These are phyloP conservation scores for Drosophila pseudotakahashii DNA, from an alignment of 2,888 invertebrate species.

Conservation along the genomic window DNA sequence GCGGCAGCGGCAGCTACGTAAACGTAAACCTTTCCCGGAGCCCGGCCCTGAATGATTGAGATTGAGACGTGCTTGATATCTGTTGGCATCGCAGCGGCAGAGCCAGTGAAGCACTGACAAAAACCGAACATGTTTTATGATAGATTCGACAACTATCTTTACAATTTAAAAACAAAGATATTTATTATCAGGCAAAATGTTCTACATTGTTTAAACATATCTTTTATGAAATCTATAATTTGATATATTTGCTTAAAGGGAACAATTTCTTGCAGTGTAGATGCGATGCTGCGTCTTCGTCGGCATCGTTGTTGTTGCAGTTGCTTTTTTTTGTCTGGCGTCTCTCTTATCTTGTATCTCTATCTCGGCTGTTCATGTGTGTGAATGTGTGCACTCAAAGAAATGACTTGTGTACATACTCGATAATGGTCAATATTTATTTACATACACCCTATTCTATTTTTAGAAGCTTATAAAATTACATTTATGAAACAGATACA, in stretches of 20 bases:
- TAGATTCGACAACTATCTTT: no score
- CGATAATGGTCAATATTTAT: no score
- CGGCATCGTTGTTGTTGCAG: constrained; percentile 26
- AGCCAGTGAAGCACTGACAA: constrained; percentile 15
- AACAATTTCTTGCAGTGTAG: constrained; percentile 5
- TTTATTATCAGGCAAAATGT: no score
- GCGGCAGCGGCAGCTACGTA: constrained; percentile 42
- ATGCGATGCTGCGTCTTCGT: constrained; percentile 45
- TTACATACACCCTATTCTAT: no score
- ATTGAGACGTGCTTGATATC: constrained; percentile 73
- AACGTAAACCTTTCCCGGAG: constrained; percentile 56
- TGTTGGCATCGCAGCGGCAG: constrained; percentile 56
- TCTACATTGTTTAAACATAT: no score
- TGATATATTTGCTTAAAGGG: not conserved
- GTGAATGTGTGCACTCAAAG: constrained; percentile 14
- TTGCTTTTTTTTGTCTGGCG: constrained; percentile 51
- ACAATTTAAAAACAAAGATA: no score
- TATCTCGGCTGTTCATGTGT: constrained; percentile 19
- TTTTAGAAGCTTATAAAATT: no score
- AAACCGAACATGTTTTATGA: not conserved
- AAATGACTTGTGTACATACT: not conserved
- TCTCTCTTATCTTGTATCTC: constrained; percentile 47
- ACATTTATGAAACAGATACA: no score
- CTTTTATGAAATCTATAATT: no score
- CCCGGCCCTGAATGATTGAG: constrained; percentile 68